Base-by-base conservation (phyloP, 2,888 invertebrate genomes). In the Criorhina ranunculi region DNA sequence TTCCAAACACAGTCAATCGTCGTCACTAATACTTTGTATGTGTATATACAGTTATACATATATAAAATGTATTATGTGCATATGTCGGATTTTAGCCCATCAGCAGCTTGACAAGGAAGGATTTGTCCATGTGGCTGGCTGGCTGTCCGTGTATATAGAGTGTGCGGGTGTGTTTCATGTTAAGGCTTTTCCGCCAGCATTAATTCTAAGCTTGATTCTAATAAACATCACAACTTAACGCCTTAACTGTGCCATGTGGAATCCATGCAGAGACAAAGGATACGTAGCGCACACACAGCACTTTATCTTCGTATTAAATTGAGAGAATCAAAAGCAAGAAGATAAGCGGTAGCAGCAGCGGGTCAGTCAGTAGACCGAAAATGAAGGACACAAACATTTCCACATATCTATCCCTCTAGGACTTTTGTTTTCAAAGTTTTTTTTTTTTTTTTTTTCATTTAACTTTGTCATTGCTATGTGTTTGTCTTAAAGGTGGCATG, bases 161-260 rank as follows among this genome's bases (percentile, higher is more conserved):
- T 37, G 57, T 67, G 44, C 35, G 53, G 60, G 70, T 53, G 70
- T 60, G 69, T 51, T 55, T 72, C 46, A 40, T 62, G 72, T 40
- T 82, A 53, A 82, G 46, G 66, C 66, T 60, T 78, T 78, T 66
- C 67, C 64, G 82, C 66, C 67, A 62, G 82, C 78, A 82, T 82
- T 82, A 82, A 67, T 72, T 73, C 72, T 82, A 78, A 82, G 72
- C 82, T 66, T 42, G 72, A 72, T 78, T 82, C 78, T 82, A 82
- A 82, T 82, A 82, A 82, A 82, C 78, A 72, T 78, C 78, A 33
- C 82, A 78, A 82, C 82, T 78, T 82, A 82, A 82, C 82, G 72
- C 82, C 77, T 77, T 69, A 29, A 60, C 76, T 67, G 37, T 62
- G 67, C 59, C 78, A 67, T 57, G 66, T 55, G 60, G 60, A 72